phyloP scores from a whole-genome alignment of 2,113 vertebrate species.

The Natator depressus region DNA sequence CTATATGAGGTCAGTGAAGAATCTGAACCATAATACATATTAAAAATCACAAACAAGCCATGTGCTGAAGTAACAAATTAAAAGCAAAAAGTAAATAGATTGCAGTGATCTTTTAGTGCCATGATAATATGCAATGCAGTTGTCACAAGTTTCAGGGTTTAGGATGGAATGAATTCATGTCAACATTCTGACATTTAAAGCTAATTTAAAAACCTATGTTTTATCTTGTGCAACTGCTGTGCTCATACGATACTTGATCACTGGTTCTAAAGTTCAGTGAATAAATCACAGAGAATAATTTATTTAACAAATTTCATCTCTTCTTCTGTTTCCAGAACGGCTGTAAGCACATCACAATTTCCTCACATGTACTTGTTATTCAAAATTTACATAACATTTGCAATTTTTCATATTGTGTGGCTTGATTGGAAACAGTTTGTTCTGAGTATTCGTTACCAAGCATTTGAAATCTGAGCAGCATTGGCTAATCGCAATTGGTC shows the following conservation, averaged over 20 bases:
- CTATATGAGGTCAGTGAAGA: not conserved
- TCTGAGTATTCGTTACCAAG: not conserved
- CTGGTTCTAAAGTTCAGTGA: not conserved
- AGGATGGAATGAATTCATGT: not conserved
- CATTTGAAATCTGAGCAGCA: not conserved
- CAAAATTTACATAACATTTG: not conserved
- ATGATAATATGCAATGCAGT: not conserved
- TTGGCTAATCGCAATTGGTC: not conserved
- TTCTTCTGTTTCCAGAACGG: not conserved
- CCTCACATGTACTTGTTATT: not conserved
- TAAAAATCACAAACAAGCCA: not conserved
- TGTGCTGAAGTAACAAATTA: not conserved
- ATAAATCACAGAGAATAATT: not conserved
- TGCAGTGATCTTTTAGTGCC: not conserved
- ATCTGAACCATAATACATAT: not conserved
- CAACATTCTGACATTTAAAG: not conserved
- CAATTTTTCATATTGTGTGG: not conserved
- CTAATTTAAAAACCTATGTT: not conserved
- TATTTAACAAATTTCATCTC: not conserved
- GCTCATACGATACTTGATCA: not conserved
- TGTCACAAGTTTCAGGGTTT: not conserved
- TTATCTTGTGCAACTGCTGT: conserved; percentile 7
- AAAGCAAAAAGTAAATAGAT: not conserved
- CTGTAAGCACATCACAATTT: not conserved
- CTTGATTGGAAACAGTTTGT: not conserved